A percentile compares a stretch with the other conserved stretches of the same genome.
These are phyloP conservation scores for Drosophila aldrichi DNA, from an alignment of 2,888 invertebrate species.

Conservation along the genomic window DNA sequence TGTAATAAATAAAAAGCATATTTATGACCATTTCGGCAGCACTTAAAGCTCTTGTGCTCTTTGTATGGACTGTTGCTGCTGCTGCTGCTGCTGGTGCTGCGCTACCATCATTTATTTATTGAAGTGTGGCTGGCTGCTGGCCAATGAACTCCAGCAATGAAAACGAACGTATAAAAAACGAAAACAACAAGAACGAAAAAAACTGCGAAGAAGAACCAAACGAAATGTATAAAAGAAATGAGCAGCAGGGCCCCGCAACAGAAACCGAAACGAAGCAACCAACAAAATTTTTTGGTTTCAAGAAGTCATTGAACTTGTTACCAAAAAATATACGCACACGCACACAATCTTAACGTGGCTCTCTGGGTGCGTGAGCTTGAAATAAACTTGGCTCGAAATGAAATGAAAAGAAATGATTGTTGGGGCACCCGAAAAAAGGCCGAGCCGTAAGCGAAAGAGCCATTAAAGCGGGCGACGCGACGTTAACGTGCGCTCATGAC, in stretches of 20 bases:
- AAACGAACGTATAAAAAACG: constrained; percentile 83
- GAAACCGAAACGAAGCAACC: constrained; percentile 62
- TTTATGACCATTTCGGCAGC: constrained; percentile 49
- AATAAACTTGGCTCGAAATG: constrained; percentile 75
- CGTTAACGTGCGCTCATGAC: constrained; percentile 48
- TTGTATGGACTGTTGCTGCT: constrained; percentile 8
- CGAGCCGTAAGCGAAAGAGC: constrained; percentile 28
- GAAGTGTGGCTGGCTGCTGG: constrained; percentile 60
- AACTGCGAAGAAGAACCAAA: constrained; percentile 57
- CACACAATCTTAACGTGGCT: constrained; percentile 42
- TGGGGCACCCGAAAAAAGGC: constrained; percentile 44
- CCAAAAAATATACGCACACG: constrained; percentile 46
- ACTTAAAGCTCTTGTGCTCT: constrained; percentile 33
- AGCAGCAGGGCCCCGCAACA: constrained; percentile 34
- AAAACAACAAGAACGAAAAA: constrained; percentile 71
- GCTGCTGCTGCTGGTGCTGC: constrained; percentile 33
- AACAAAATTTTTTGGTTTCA: constrained; percentile 64
- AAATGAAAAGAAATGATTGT: constrained; percentile 62
- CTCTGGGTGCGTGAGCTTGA: constrained; percentile 71
- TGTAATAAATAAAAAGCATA: constrained; percentile 70
- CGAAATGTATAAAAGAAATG: constrained; percentile 44
- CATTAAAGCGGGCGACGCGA: constrained; percentile 50
- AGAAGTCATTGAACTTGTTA: constrained; percentile 84
- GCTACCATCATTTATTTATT: constrained; percentile 74
- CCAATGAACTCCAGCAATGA: constrained; percentile 84